A percentile compares a stretch with the other conserved stretches of the same genome.
phyloP scores from a whole-genome alignment of 2,797 vertebrate genomes.

The Rhincodon typus region DNA sequence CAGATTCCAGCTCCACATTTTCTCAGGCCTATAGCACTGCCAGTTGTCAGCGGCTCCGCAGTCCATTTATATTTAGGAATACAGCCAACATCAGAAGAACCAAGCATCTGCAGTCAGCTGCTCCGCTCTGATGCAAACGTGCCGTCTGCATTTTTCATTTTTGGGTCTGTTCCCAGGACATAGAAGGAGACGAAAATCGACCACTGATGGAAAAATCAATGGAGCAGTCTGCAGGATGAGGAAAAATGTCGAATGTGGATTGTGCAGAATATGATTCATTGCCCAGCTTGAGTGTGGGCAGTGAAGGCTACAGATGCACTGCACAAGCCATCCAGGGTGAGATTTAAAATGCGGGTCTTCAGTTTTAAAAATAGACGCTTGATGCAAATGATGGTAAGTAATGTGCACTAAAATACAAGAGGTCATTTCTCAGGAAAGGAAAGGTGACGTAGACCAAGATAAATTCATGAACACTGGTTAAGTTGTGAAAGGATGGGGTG shows the following conservation, averaged over 20 bases:
- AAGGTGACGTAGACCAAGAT: background rate
- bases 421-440: background rate
- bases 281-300: background rate
- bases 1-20: background rate
- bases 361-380: background rate
- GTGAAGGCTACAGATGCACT: background rate
- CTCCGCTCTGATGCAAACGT: background rate
- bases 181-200: background rate
- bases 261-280: background rate
- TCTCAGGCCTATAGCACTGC: background rate
- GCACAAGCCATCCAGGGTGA: background rate
- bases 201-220: background rate
- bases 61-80: background rate
- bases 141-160: background rate
- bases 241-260: background rate
- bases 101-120: background rate
- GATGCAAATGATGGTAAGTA: background rate
- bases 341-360: background rate
- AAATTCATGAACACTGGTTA: background rate
- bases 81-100: background rate
- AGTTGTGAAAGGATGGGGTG: background rate
- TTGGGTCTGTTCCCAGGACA: background rate
- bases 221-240: background rate
- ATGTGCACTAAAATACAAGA: background rate
- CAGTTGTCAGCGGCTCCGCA: background rate